Conservation (phyloP, 2,797 vertebrate species). For the Onychomys arenicola region DNA sequence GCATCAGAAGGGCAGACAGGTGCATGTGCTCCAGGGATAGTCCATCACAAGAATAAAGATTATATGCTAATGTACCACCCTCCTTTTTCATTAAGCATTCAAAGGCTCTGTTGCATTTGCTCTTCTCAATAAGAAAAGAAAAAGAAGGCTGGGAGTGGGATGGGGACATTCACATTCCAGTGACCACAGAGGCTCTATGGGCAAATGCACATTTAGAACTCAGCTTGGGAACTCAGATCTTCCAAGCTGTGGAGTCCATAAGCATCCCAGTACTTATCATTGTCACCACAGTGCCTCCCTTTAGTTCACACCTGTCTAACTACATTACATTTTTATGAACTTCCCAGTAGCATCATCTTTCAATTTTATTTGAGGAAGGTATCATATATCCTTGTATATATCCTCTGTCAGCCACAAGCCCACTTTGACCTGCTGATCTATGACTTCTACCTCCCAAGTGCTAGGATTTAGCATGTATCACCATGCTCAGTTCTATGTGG, state of each 20-base stretch:
- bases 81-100: neutral
- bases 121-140: slow-evolving; percentile 27
- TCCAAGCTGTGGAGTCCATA: neutral
- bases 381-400: neutral
- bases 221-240: neutral
- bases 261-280: neutral
- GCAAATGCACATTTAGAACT: neutral
- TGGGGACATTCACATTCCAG: neutral
- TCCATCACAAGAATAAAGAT: neutral
- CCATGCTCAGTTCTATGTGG: neutral
- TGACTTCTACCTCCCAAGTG: neutral
- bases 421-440: neutral
- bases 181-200: neutral
- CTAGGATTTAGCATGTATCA: neutral
- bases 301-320: slow-evolving; percentile 19
- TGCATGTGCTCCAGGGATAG: neutral
- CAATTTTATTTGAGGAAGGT: neutral
- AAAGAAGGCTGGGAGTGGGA: neutral
- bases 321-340: neutral
- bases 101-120: neutral
- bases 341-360: neutral
- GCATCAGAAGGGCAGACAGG: neutral
- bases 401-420: neutral
- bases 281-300: neutral
- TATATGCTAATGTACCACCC: neutral